Base-by-base conservation (phyloP, 2,888 invertebrate genomes). In the Heliothis peltigera region DNA sequence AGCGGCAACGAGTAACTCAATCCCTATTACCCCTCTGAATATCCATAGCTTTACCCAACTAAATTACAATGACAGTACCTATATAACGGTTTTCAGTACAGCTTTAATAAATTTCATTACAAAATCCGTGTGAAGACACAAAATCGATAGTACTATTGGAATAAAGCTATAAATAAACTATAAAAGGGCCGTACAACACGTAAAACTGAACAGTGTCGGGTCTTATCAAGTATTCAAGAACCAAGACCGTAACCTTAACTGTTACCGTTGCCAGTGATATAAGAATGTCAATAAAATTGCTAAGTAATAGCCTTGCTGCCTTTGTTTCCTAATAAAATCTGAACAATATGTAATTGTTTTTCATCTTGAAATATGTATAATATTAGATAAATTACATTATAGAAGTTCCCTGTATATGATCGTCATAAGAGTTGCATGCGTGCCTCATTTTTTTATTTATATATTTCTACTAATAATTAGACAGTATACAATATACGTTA, bases 121-220 rank as follows among this genome's bases (percentile, higher is more conserved):
- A 48, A 51, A 54, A 70, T 75, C 47, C 15, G 35, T 52, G 46
- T 66, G 49, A 67, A 74, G 70, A 60, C 61, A 67, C 67, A 75
- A 79, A 77, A 84, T 84, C 77, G 82, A 84, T 85, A 77, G 75
- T 75, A 70, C 75, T 64, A 77, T 75, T 75, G 68, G 73, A 84
- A 85, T 83, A 79, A 69, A 82, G 82, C 77, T 79, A 80, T 87
- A 87, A 87, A 88, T 84, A 81, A 65, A 64, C 70, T 83, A 77
- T 86, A 80, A 87, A 87, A 79, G 69, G 68, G 69, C 56, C 83
- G 82, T 84, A 86, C 83, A 82, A 80, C 67, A 70, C 79, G 78
- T 85, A 83, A 87, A 87, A 83, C 70, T 74, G 77, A 80, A 78
- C 79, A 71, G 72, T 67, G 68, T 73, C 66, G 75, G 66, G 79